Percentiles rank a stretch among this genome's conserved stretches.
These are phyloP conservation scores for Macrocentrus cingulum DNA, from an alignment of 1,140 invertebrate genomes.

Conservation along the genomic window DNA sequence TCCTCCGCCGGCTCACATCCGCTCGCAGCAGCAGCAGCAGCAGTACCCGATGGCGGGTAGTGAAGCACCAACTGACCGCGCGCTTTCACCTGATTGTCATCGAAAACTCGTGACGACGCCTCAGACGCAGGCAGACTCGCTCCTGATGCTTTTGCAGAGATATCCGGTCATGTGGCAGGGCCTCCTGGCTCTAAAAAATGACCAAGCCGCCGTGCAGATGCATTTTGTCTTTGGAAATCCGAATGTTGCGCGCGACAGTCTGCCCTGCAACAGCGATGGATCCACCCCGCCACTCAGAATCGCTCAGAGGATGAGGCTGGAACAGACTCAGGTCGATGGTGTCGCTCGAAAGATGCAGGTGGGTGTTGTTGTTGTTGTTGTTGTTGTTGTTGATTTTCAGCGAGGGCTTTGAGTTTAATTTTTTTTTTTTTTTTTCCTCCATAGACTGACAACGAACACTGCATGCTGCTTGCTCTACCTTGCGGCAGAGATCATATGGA, in stretches of 20 bases:
- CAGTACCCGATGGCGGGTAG: constrained; percentile 54
- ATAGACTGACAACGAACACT: constrained; percentile 95
- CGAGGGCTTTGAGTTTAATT: background rate
- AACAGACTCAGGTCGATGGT: constrained; percentile 91
- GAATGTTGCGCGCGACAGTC: constrained; percentile 77
- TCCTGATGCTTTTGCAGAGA: constrained; percentile 77
- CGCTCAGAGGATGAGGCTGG: constrained; percentile 93
- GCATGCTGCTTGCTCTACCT: constrained; percentile 91
- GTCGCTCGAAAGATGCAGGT: constrained; percentile 96
- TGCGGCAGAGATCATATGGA: constrained; percentile 92
- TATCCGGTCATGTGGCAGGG: constrained; percentile 98
- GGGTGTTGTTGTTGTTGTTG: constrained; percentile 33
- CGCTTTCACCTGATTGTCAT: constrained; percentile 59
- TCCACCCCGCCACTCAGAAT: constrained; percentile 85
- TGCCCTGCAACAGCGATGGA: constrained; percentile 78
- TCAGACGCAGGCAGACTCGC: constrained; percentile 76
- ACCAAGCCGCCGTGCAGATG: constrained; percentile 96
- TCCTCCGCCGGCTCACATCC: constrained; percentile 68
- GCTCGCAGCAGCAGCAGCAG: too few species aligned
- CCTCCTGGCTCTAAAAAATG: constrained; percentile 90
- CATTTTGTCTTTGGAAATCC: constrained; percentile 95
- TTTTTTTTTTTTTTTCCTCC: constrained; percentile 33
- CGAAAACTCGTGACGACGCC: constrained; percentile 68
- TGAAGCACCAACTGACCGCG: constrained; percentile 59
- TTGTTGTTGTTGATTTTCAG: background rate